Evolutionary conservation across 2,888 invertebrate species (phyloP), one percentile per base, ranked within the genome.

Genomic region (Parascotia fuliginaria): DNA sequence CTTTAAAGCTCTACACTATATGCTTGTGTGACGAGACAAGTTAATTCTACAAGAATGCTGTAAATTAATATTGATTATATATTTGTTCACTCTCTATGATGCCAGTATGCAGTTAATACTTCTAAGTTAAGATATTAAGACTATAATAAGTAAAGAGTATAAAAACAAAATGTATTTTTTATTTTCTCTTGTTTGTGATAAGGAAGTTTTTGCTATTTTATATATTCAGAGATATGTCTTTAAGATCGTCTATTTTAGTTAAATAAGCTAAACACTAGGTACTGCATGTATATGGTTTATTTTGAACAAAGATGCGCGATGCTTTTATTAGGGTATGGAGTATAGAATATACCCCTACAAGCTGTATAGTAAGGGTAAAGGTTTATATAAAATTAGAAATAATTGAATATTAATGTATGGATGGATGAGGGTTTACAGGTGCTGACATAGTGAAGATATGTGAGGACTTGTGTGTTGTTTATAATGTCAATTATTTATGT

Each of bases 341-440:
- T 39, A 32, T 37, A 24, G n/a, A 39, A 39, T 27, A 33, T 32
- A 38, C 32, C 27, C 32, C 22, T 9, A 11, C 14, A 42, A 39
- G 16, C 6, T 37, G 27, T 37, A 27, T 7, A 6, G 13, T 28
- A 5, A 9, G 33, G 24, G 22, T 11, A 40, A 19, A 22, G 15
- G 28, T 44, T 37, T 19, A 40, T 33, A 22, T 31, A 24, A 31
- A 15, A 42, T 40, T 15, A 29, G 3, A 9, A 19, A 33, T 41
- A 40, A 19, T 28, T 33, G 37, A 44, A 14, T 43, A 47, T 50
- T 43, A 43, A 40, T 51, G 42, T 50, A 67, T 53, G 62, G 63
- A 55, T 69, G 66, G 65, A 73, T 66, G 58, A 75, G 73, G 76
- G 73, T 77, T 70, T 55, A 57, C 64, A 70, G 70, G 74, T 76